Base-by-base conservation (phyloP, 2,888 invertebrate genomes). In the Trissonchulus latispiculum region DNA sequence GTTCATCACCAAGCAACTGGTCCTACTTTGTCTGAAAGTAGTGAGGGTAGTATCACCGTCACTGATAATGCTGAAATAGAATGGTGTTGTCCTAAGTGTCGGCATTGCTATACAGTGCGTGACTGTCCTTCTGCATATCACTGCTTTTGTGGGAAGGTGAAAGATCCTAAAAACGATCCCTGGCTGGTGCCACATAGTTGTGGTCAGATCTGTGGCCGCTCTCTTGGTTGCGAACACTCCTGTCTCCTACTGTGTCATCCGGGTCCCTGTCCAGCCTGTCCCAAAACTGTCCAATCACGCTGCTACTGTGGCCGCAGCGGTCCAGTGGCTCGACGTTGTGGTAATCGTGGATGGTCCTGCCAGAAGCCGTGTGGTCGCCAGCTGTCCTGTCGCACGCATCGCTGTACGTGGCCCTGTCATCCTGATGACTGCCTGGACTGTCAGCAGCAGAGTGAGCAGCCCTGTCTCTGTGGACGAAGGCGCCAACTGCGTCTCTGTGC, bases 131-230 rank as follows among this genome's bases (percentile, higher is more conserved):
- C 86, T 1, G 87, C 87, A 70, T 95, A 95, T 83, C 85, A 86
- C 72, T 95, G 95, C 82, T 95, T 91, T 82, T 95, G 95, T 84
- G 89, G 89, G 18, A 91, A 91, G 83, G 88, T 78, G 37, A 77
- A 77, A 37, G 89, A 93, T 83, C 95, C 95, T 0, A 84, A 85
- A 1, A 88, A 88, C 79, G 91, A 94, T 80, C 90, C 92, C 0
- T 94, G 93, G 90, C 84, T 90, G 59, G 88, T 93, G 37, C 94
- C 95, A 0, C 95, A 96, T 84, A 92, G 94, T 0, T 96, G 95
- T 85, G 95, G 94, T 0, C 90, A 93, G 81, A 87, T 89, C 0
- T 96, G 95, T 84, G 88, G 86, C 3, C 90, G 90, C 81, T 83
- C 85, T 3, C 83, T 95, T 48, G 89, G 73, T 89, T 76, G 76